Base-by-base conservation (phyloP, 2,797 vertebrate genomes). In the Cygnus olor region DNA sequence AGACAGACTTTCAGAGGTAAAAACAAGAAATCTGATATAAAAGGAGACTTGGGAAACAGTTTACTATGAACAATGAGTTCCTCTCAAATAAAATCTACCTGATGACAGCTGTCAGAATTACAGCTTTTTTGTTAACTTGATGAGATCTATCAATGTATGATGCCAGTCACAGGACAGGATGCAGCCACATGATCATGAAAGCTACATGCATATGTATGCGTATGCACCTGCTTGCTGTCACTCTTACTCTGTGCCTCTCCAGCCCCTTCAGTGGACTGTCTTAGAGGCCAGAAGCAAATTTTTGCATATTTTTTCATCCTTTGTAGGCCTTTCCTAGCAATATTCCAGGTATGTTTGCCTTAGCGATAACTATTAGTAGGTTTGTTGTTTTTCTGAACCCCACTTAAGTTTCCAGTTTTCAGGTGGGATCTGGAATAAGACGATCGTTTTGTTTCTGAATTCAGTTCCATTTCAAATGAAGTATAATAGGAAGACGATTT, bases 401-500 rank as follows among this genome's bases (percentile, higher is more conserved):
- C 40, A 51, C 13, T 74, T 34, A 68, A 61, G 25, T 12, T 20
- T 36, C 25, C 25, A 6, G 6, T 36, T 38, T 56, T 92, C 57
- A 93, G 36, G 54, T 88, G 65, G 56, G 51, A 80, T 40, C 9
- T 70, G 49, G 57, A 91, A 44, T 80, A 71, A 90, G 69, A 66
- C 49, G 14, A 61, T 92, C 0, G 9, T 78, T 90, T 95, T 58
- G 25, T 64, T 88, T 82, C 65, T 73, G 54, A 78, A 10, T 82
- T 86, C 19, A 17, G 42, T 93, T 91, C 65, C 38, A 53, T 92
- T 93, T 95, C 28, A 91, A 80, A 77, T 73, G 83, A 89, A 45
- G 28, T 68, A 27, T 78, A 90, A 89, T 80, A 82, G 32, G 78
- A 85, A 64, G 88, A 79, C 25, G 40, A 70, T 89, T 93, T 94